phyloP scores from a whole-genome alignment of 2,113 vertebrate species.

The Syngnathus typhle region DNA sequence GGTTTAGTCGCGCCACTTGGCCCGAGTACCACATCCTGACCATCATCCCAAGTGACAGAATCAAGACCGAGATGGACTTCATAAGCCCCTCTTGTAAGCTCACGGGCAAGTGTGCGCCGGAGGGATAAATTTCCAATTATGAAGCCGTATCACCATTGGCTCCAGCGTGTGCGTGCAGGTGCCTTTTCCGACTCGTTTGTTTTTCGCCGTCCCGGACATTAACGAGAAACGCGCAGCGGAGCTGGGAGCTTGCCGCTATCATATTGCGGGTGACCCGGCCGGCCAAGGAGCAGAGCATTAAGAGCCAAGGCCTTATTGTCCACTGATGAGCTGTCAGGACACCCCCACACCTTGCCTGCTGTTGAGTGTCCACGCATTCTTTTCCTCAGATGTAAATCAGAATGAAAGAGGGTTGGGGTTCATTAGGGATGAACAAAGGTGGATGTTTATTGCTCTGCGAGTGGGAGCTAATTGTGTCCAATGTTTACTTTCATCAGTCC shows the following conservation, averaged over 20 bases:
- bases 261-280: slow-evolving; percentile 55
- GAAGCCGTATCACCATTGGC: slow-evolving; percentile 37
- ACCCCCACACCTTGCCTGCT: slow-evolving; percentile 34
- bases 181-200: slow-evolving; percentile 31
- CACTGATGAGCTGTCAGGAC: slow-evolving; percentile 58
- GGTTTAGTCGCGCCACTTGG: slow-evolving; percentile 55
- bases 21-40: slow-evolving; percentile 63
- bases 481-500: too few relatives aligned
- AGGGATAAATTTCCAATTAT: slow-evolving; percentile 56
- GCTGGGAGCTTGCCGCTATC: slow-evolving; percentile 56
- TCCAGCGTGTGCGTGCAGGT: slow-evolving; percentile 18
- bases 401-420: slow-evolving; percentile 34
- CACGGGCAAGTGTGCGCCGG: slow-evolving; percentile 19
- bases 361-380: slow-evolving; percentile 19
- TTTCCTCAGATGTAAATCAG: slow-evolving; percentile 53
- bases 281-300: slow-evolving; percentile 59
- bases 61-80: slow-evolving; percentile 63
- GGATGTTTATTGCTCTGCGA: slow-evolving; percentile 5
- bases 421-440: slow-evolving; percentile 28
- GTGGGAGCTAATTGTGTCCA: background rate
- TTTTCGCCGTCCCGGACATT: slow-evolving; percentile 30
- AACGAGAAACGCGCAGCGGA: slow-evolving; percentile 6
- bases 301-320: slow-evolving; percentile 61
- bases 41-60: slow-evolving; percentile 67
- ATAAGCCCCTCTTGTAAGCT: slow-evolving; percentile 40